Conservation (phyloP, 1,140 invertebrate genomes). For the Drosophila watanabei region DNA sequence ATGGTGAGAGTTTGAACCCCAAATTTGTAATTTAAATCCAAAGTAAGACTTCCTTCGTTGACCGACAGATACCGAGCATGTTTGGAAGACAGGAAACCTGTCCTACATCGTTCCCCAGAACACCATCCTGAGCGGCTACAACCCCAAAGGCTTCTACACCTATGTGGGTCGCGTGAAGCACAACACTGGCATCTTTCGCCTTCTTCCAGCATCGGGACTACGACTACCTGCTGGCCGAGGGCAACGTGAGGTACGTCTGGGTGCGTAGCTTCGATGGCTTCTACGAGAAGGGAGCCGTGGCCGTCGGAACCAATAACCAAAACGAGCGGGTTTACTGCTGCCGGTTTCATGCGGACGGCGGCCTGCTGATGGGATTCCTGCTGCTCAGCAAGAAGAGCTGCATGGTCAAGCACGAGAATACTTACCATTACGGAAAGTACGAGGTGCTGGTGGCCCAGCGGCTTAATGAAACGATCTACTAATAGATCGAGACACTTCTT, state of each 20-base stretch:
- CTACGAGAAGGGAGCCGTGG: constrained; percentile 30
- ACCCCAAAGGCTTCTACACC: constrained; percentile 46
- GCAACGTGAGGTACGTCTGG: constrained; percentile 40
- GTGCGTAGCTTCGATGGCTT: constrained; percentile 51
- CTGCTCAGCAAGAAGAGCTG: constrained; percentile 32
- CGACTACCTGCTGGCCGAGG: constrained; percentile 44
- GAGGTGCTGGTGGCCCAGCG: constrained; percentile 43
- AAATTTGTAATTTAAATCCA: background rate
- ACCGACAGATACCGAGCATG: constrained; percentile 37
- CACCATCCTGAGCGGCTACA: constrained; percentile 43
- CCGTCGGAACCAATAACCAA: constrained; percentile 32
- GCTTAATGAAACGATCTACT: constrained; percentile 33
- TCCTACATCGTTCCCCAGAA: background rate
- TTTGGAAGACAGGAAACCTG: constrained; percentile 47
- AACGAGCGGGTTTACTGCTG: constrained; percentile 43
- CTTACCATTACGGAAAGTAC: constrained; percentile 42
- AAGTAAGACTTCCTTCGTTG: background rate
- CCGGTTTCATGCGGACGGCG: constrained; percentile 27
- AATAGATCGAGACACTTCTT: background rate
- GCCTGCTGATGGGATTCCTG: constrained; percentile 29
- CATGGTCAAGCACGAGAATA: constrained; percentile 30
- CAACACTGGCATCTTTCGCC: constrained; percentile 1
- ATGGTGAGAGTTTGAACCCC: background rate
- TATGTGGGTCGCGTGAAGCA: constrained; percentile 48
- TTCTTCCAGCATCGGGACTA: constrained; percentile 12